Percentiles rank a stretch among this genome's conserved stretches.
Conservation (phyloP, 1,140 invertebrate genomes). For the Apis florea region DNA sequence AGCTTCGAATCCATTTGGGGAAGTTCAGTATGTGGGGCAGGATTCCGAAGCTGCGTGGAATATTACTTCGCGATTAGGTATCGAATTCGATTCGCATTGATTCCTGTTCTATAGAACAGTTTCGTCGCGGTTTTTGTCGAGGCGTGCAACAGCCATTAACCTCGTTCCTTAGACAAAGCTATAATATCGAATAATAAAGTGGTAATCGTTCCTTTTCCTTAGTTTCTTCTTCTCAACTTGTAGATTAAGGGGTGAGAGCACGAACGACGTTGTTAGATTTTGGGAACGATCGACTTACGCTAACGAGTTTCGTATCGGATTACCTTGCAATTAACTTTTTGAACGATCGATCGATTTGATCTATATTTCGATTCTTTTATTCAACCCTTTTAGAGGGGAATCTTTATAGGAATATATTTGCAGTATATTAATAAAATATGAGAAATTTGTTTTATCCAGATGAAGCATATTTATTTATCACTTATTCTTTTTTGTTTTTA, state of each 20-base stretch:
- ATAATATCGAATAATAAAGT: conserved; percentile 31
- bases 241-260: neutral
- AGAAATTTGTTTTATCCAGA: too few species aligned
- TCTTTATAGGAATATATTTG: too few species aligned
- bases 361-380: neutral
- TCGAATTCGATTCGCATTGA: conserved; percentile 44
- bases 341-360: too few species aligned
- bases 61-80: conserved; percentile 32
- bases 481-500: too few species aligned
- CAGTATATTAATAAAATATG: too few species aligned
- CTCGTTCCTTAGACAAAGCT: conserved; percentile 24
- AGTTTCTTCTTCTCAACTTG: neutral
- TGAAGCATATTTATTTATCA: too few species aligned
- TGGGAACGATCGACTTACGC: conserved; percentile 13
- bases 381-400: neutral
- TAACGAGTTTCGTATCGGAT: conserved; percentile 10
- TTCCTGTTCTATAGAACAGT: conserved; percentile 19
- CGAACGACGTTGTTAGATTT: neutral
- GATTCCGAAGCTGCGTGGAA: neutral
- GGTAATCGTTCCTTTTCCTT: neutral
- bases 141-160: conserved; percentile 25
- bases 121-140: neutral
- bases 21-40: neutral
- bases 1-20: neutral
- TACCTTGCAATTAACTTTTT: neutral